A percentile compares a stretch with the other conserved stretches of the same genome.
Evolutionary conservation across 2,888 invertebrate genomes (phyloP).

Genomic region (Villa cingulata): DNA sequence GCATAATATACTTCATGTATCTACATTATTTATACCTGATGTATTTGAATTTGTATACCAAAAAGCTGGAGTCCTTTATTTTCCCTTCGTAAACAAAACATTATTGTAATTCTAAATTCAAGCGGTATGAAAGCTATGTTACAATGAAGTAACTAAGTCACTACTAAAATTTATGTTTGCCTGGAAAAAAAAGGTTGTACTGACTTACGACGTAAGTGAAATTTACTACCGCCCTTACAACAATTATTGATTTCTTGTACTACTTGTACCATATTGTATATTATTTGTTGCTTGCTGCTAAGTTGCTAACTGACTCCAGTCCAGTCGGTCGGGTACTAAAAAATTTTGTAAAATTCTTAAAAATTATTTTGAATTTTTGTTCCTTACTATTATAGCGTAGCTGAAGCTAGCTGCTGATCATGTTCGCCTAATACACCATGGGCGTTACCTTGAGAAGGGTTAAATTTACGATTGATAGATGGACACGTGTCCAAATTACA

Average conservation of each 20-base stretch:
- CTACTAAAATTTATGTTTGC: slow-evolving; percentile 21
- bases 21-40: no score
- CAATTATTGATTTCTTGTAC: slow-evolving; percentile 5
- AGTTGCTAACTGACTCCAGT: no score
- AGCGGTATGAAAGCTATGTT: slow-evolving; percentile 17
- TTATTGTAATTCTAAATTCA: no score
- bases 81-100: no score
- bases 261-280: no score
- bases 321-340: no score
- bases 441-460: slow-evolving; percentile 39
- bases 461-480: slow-evolving; percentile 27
- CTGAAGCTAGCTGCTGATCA: no score
- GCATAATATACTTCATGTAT: no score
- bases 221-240: slow-evolving; percentile 18
- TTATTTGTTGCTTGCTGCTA: no score
- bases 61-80: no score
- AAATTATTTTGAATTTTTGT: background rate
- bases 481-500: slow-evolving; percentile 32
- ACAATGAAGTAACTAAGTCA: slow-evolving; percentile 25
- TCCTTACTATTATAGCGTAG: background rate
- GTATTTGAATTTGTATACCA: no score
- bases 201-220: slow-evolving; percentile 37
- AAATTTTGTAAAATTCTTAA: background rate
- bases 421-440: slow-evolving; percentile 33
- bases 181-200: slow-evolving; percentile 32